Evolutionary conservation across 2,797 vertebrate genomes (phyloP), one percentile per base, ranked within the genome.

Genomic region (Zenarchopterus dispar): DNA sequence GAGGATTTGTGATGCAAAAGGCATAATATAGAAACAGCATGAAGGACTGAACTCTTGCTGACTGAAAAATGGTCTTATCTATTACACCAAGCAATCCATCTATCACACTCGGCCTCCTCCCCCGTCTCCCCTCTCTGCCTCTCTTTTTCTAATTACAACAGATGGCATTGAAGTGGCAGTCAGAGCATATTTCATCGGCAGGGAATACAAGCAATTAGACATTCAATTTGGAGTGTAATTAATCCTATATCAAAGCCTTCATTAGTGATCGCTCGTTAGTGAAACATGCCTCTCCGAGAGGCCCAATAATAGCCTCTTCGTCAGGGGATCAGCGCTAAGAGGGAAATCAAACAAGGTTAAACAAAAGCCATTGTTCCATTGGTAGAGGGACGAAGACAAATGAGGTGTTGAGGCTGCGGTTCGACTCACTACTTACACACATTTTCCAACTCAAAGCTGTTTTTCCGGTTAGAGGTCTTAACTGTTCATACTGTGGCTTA

Each of bases 221-320:
- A 91, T 92, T 93, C 82, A 88, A 91, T 92, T 93, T 93, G 86
- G 90, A 89, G 89, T 88, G 86, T 93, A 93, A 94, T 94, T 94
- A 94, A 94, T 93, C 93, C 88, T 80, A 85, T 85, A 92, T 93
- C 91, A 94, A 92, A 93, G 89, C 88, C 83, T 90, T 94, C 91
- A 94, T 94, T 94, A 93, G 89, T 70, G 87, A 85, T 88, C 73
- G 73, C 86, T 90, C 84, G 89, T 89, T 92, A 92, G 90, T 83
- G 84, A 90, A 92, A 89, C 87, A 89, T 91, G 89, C 84, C 85
- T 87, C 84, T 89, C 76, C 85, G 83, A 92, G 87, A 84, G 86
- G 84, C 83, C 84, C 75, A 85, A 90, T 91, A 91, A 92, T 87
- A 78, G 85, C 80, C 85, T 85, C 84, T 82, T 88, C 85, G 74